These are phyloP conservation scores for Oxygymnocypris stewartii DNA, from an alignment of 2,113 vertebrate species.

Conservation along the genomic window DNA sequence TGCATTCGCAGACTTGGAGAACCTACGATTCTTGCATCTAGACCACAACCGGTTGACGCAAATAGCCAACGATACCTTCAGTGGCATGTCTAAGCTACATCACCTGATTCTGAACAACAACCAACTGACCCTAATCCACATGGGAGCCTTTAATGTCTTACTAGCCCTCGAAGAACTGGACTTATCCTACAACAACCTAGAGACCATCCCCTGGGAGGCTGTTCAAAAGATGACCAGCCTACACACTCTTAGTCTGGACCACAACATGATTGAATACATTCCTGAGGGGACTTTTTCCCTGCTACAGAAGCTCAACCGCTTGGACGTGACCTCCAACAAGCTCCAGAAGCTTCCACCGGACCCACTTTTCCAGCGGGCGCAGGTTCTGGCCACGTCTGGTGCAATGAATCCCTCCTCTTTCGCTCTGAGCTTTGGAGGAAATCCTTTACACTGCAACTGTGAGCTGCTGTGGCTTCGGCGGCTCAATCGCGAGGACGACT, in stretches of 20 bases:
- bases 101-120: constrained; percentile 99
- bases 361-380: constrained; percentile 94
- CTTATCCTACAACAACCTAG: constrained; percentile 97
- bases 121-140: constrained; percentile 93
- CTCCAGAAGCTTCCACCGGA: constrained; percentile 96
- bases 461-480: constrained; percentile 94
- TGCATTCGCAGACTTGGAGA: constrained; percentile 92
- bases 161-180: constrained; percentile 96
- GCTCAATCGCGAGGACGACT: constrained; percentile 92
- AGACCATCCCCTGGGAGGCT: constrained; percentile 95
- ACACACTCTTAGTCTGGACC: constrained; percentile 95
- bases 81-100: constrained; percentile 95
- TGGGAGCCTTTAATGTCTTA: constrained; percentile 93
- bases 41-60: constrained; percentile 98
- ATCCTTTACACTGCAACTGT: constrained; percentile 98
- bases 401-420: constrained; percentile 85
- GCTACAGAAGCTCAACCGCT: constrained; percentile 95
- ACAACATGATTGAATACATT: constrained; percentile 98
- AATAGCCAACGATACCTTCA: constrained; percentile 96
- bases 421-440: constrained; percentile 95
- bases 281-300: constrained; percentile 98
- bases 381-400: constrained; percentile 93
- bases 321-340: constrained; percentile 99
- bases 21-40: constrained; percentile 94
- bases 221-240: constrained; percentile 97